phyloP scores from a whole-genome alignment of 2,113 vertebrate genomes.

The Tetraodon nigroviridis region DNA sequence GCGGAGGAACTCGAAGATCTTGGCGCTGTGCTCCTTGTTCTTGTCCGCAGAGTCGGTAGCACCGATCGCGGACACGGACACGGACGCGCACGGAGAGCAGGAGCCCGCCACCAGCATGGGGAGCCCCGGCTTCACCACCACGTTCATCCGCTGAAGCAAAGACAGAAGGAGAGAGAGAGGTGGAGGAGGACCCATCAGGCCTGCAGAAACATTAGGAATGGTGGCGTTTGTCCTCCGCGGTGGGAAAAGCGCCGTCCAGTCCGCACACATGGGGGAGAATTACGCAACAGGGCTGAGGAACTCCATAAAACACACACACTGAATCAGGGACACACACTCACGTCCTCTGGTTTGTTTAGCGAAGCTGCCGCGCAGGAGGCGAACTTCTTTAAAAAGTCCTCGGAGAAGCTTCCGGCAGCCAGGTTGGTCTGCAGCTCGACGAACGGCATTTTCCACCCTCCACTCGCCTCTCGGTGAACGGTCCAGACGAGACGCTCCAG shows the following conservation, averaged over 20 bases:
- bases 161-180: background rate
- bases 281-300: background rate
- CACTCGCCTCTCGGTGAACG: no score
- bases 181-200: background rate
- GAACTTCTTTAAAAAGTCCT: conserved; percentile 74
- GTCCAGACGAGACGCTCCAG: no score
- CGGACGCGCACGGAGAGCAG: conserved; percentile 76
- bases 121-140: conserved; percentile 77
- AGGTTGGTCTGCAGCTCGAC: conserved; percentile 80
- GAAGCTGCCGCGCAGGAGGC: conserved; percentile 67
- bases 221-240: background rate
- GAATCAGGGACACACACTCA: conserved; percentile 68
- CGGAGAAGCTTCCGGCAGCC: conserved; percentile 63
- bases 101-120: conserved; percentile 78
- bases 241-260: no score
- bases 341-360: conserved; percentile 81
- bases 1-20: conserved; percentile 82
- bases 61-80: conserved; percentile 81
- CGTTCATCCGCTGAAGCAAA: conserved; percentile 78
- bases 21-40: conserved; percentile 84
- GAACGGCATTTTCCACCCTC: conserved; percentile 76
- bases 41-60: conserved; percentile 87
- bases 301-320: background rate
- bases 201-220: no score
- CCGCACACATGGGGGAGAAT: background rate